Evolutionary conservation across 2,888 invertebrate species (phyloP), one percentile per base, ranked within the genome.

Genomic region (Ophion ventricosus): DNA sequence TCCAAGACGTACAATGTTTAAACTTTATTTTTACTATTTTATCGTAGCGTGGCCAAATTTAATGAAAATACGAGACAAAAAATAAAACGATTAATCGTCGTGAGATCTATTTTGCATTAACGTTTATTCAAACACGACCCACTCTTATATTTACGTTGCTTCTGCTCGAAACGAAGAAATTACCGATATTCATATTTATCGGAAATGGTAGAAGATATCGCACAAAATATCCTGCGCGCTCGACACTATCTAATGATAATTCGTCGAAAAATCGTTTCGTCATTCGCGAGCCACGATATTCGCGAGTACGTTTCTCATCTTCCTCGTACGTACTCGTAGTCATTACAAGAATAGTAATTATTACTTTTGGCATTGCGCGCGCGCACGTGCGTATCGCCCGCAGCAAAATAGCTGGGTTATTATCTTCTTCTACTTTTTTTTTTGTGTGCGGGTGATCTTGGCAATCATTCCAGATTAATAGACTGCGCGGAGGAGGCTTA

Each of bases 401-500:
- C n/a, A 29, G 75, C 54, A 14, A 23, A 56, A 75, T 64, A 35
- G 35, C 54, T 54, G 49, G n/a, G 59, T 56, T 17, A 64, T 64
- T 35, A 64, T 64, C 11, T 43, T 67, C 67, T 56, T 0, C 20
- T 35, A 64, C 64, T 17, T 10, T 75, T 23, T 20, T 23, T 10
- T 75, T 23, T 20, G 56, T 20, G 56, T 20, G 43, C 43, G 61
- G 63, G 63, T 20, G 29, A 54, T 64, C 64, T 63, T 56, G 56
- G 56, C 66, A 26, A 76, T 66, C 76, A 66, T 66, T 25, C 40
- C 66, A 56, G 23, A 57, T 57, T 56, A 76, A 76, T 56, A 66
- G 35, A 40, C 64, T 26, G 23, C 43, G 43, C 43, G 43, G 43
- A 43, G 43, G n/a, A 64, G 20, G 49, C 64, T 54, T 63, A n/a